These are phyloP conservation scores for Oxyruncus cristatus DNA, from an alignment of 2,113 vertebrate genomes.

Conservation along the genomic window DNA sequence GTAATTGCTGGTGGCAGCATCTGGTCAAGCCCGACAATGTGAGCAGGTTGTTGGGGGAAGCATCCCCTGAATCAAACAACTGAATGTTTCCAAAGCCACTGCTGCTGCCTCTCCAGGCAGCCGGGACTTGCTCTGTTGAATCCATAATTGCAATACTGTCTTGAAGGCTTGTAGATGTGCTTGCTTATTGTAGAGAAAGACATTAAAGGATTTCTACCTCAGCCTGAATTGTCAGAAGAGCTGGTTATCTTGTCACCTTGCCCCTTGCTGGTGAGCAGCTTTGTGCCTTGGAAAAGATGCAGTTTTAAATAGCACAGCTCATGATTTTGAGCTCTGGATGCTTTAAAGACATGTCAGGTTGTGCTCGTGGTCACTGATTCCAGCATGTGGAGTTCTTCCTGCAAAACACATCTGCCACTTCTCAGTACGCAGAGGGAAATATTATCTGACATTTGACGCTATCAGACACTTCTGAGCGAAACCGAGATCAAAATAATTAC, in stretches of 20 bases:
- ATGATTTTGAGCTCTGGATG: not conserved
- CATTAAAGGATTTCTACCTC: not conserved
- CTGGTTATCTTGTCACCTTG: not conserved
- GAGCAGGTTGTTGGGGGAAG: not conserved
- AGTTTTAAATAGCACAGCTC: not conserved
- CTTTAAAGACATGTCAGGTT: not conserved
- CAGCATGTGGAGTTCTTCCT: slow-evolving; percentile 22
- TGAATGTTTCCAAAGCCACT: fast-evolving
- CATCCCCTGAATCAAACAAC: not conserved
- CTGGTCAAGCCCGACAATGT: not conserved
- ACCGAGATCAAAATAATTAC: not conserved
- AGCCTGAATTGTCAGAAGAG: not conserved
- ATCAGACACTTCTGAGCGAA: not conserved
- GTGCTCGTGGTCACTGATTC: not conserved
- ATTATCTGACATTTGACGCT: not conserved
- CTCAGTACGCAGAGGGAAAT: not conserved
- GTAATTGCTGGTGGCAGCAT: not conserved
- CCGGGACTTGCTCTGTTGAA: not conserved
- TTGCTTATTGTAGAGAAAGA: not conserved
- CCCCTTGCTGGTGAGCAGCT: not conserved
- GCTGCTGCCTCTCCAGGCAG: not conserved
- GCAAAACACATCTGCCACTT: not conserved
- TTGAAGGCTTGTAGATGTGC: not conserved
- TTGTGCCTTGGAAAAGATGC: not conserved
- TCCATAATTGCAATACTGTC: not conserved